Percentiles rank a stretch among this genome's conserved stretches.
Evolutionary conservation across 2,113 vertebrate genomes (phyloP).

Genomic region (Uria aalge): DNA sequence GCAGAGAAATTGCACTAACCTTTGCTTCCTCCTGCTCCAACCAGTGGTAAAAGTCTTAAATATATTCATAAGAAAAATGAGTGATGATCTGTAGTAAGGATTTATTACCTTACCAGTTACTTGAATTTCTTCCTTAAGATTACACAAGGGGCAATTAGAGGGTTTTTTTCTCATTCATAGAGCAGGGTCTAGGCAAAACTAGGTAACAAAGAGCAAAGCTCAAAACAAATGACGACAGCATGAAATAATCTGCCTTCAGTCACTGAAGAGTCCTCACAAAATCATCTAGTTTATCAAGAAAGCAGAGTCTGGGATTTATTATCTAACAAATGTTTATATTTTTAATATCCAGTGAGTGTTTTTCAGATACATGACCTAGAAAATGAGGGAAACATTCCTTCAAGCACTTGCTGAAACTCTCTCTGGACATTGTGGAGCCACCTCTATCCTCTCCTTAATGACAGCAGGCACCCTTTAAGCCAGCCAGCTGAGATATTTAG

Average conservation of each 20-base stretch:
- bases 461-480: not conserved
- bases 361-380: not conserved
- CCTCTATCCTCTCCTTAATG: not conserved
- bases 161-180: not conserved
- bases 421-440: not conserved
- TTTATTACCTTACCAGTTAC: slow-evolving; percentile 43
- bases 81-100: slow-evolving; percentile 30
- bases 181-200: not conserved
- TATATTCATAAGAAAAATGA: not conserved
- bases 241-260: slow-evolving; percentile 22
- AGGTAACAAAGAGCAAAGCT: slow-evolving; percentile 9
- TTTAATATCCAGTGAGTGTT: slow-evolving; percentile 20
- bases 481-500: not conserved
- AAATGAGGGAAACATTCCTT: slow-evolving; percentile 18
- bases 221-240: not conserved
- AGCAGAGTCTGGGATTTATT: slow-evolving; percentile 39
- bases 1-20: not conserved
- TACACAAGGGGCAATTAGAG: not conserved
- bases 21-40: not conserved
- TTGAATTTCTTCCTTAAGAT: slow-evolving; percentile 34
- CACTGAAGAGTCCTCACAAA: not conserved
- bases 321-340: slow-evolving; percentile 39
- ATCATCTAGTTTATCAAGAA: slow-evolving; percentile 4
- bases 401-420: not conserved
- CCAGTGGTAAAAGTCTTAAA: not conserved